Percentiles rank a stretch among this genome's conserved stretches.
phyloP scores from a whole-genome alignment of 2,888 invertebrate genomes.

The Cerceris ruficornis region DNA sequence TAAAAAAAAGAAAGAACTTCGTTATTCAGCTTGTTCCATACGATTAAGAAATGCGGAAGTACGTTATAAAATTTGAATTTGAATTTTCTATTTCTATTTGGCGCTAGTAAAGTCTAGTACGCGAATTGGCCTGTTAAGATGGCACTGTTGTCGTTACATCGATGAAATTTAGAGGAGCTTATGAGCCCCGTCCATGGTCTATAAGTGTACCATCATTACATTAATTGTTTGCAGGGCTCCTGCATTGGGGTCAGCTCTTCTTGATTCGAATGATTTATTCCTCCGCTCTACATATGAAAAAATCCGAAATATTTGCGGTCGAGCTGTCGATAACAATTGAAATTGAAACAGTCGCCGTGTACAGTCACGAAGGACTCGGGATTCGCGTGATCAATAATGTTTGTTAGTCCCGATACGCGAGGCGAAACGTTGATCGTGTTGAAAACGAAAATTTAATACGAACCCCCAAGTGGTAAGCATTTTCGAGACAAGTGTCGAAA shows the following conservation, averaged over 20 bases:
- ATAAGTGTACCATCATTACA: slow-evolving; percentile 47
- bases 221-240: slow-evolving; percentile 55
- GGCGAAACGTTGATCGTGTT: slow-evolving; percentile 52
- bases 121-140: background rate
- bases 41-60: too few species aligned
- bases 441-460: slow-evolving; percentile 55
- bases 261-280: slow-evolving; percentile 64
- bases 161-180: slow-evolving; percentile 26
- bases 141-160: background rate
- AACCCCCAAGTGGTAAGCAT: slow-evolving; percentile 30
- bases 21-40: too few species aligned
- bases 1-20: too few species aligned
- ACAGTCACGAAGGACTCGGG: slow-evolving; percentile 42
- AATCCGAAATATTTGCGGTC: slow-evolving; percentile 41
- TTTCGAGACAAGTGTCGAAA: background rate
- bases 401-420: slow-evolving; percentile 50
- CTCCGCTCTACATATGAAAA: slow-evolving; percentile 62
- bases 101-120: background rate
- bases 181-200: slow-evolving; percentile 16
- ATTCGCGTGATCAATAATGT: slow-evolving; percentile 60
- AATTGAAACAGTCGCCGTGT: slow-evolving; percentile 43
- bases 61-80: too few species aligned
- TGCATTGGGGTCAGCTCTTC: slow-evolving; percentile 65
- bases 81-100: background rate
- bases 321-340: slow-evolving; percentile 45